Evolutionary conservation across 2,888 invertebrate genomes (phyloP), one percentile per base, ranked within the genome.

Genomic region (Hyles lineata): DNA sequence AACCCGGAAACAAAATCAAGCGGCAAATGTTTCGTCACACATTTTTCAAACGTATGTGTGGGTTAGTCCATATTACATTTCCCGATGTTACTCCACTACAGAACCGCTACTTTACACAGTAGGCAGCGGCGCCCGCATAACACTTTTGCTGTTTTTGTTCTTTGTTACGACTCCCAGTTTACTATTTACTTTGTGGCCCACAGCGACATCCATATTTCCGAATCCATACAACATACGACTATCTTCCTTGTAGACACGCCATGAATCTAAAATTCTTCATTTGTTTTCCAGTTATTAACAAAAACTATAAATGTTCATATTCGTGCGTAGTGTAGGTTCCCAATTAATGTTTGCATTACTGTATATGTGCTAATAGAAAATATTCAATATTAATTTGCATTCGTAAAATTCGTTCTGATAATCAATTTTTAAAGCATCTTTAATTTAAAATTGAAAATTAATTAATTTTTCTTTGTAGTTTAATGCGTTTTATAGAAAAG

Each of bases 401-500:
- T 43, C 43, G 3, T 35, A 35, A 2, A 9, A 35, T 35, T 8
- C 35, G 8, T 3, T 52, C 1, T 52, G 52, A 3, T 52, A 19
- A 11, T 52, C 52, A 52, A 52, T 52, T 52, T n/a, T n/a, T 19
- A 55, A 55, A n/a, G n/a, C 55, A 6, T 4, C 19, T n/a, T 55
- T 55, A 55, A 19, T 8, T 55, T 55, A 7, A n/a, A 19, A n/a
- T n/a, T 55, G 19, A 55, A 55, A 17, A 55, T 43, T 15, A 55
- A 55, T 55, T 55, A 17, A 5, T 55, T 55, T 55, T 55, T n/a
- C 55, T n/a, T n/a, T 17, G 1, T n/a, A n/a, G 55, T 55, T 55
- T 55, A n/a, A 7, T 55, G 55, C 55, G 6, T 15, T 67, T 23
- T 67, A 67, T 55, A 78, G 77, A 74, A 73, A 76, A 23, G 52